A percentile compares a stretch with the other conserved stretches of the same genome.
Evolutionary conservation across 2,888 invertebrate genomes (phyloP).

Genomic region (Panopea generosa): DNA sequence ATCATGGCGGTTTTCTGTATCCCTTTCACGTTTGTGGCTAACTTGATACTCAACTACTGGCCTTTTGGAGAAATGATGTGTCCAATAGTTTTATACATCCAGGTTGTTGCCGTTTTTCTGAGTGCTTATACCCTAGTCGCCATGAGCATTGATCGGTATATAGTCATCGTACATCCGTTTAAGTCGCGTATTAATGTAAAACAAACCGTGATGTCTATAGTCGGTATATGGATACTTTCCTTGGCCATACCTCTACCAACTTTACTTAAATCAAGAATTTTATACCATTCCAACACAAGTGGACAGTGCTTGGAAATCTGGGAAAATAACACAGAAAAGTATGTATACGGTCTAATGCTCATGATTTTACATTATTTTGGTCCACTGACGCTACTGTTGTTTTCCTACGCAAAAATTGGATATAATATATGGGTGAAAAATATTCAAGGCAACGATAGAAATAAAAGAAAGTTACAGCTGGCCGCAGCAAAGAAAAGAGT

Average conservation of each 20-base stretch:
- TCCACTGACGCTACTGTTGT: conserved; percentile 92
- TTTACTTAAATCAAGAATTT: conserved; percentile 89
- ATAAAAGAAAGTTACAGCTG: conserved; percentile 92
- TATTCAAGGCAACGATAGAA: conserved; percentile 95
- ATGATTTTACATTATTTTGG: conserved; percentile 94
- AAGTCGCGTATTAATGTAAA: conserved; percentile 92
- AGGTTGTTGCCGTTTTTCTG: conserved; percentile 88
- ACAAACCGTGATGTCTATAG: conserved; percentile 90
- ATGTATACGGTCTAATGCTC: conserved; percentile 91
- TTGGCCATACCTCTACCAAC: conserved; percentile 93
- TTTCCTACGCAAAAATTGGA: conserved; percentile 94
- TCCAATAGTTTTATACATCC: conserved; percentile 93
- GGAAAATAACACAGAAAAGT: conserved; percentile 63
- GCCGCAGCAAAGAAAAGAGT: conserved; percentile 96
- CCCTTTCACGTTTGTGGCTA: conserved; percentile 89
- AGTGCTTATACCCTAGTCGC: conserved; percentile 96
- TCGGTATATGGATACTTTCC: conserved; percentile 91
- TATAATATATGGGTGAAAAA: conserved; percentile 94
- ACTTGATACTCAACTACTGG: conserved; percentile 93
- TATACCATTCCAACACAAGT: conserved; percentile 66
- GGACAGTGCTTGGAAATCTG: conserved; percentile 73
- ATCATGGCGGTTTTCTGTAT: conserved; percentile 86
- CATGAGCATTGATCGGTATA: conserved; percentile 95
- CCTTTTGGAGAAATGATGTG: conserved; percentile 94
- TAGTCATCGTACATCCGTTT: conserved; percentile 95